Percentiles rank a stretch among this genome's conserved stretches.
Evolutionary conservation across 2,113 vertebrate species (phyloP).

Genomic region (Blennius ocellaris): DNA sequence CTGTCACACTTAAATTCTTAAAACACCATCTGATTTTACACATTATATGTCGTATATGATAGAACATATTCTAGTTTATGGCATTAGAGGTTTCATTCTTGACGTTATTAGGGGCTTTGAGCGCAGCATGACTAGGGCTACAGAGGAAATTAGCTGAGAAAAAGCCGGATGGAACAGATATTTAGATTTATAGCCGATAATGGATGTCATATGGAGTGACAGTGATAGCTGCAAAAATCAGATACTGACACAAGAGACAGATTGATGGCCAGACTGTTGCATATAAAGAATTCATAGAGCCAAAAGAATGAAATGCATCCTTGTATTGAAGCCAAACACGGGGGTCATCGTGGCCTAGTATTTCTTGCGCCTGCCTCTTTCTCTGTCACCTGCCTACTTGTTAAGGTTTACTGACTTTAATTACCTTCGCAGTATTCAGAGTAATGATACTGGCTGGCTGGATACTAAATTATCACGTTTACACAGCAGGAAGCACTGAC

Average conservation of each 20-base stretch:
- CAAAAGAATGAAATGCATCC: conserved; percentile 7
- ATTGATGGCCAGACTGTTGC: conserved; percentile 31
- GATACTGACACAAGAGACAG: conserved; percentile 45
- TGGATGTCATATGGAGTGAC: conserved; percentile 5
- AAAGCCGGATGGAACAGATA: conserved; percentile 31
- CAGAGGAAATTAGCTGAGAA: too few relatives aligned
- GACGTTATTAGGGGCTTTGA: too few relatives aligned
- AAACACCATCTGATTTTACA: too few relatives aligned
- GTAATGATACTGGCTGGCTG: background rate
- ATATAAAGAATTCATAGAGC: conserved; percentile 32
- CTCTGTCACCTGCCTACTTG: conserved; percentile 2
- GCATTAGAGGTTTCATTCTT: too few relatives aligned
- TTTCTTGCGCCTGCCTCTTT: conserved; percentile 2
- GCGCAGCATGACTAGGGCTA: too few relatives aligned
- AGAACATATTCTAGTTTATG: too few relatives aligned
- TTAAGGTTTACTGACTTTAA: conserved; percentile 17
- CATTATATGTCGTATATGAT: too few relatives aligned
- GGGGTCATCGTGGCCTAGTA: conserved; percentile 16
- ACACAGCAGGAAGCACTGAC: background rate
- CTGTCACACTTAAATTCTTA: too few relatives aligned
- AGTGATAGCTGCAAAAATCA: conserved; percentile 16
- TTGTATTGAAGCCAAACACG: conserved; percentile 11
- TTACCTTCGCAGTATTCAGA: conserved; percentile 21
- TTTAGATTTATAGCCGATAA: conserved; percentile 35
- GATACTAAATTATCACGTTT: conserved; percentile 39